phyloP scores from a whole-genome alignment of 35 echinoderm and acorn worm genomes.

The Ptychodera flava region DNA sequence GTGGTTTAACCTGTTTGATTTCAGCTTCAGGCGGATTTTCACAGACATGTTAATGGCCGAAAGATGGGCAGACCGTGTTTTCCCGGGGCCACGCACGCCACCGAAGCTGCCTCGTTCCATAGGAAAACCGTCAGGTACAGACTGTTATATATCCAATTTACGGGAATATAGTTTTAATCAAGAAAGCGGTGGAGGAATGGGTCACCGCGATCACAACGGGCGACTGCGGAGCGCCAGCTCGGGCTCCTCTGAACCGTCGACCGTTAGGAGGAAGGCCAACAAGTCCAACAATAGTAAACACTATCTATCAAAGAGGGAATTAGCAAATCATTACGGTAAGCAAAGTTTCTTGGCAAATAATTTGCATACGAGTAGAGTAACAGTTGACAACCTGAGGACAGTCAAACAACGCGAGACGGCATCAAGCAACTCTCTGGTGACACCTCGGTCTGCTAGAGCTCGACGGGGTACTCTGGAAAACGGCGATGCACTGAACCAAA shows the following conservation, averaged over 20 bases:
- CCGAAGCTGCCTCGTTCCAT: not conserved
- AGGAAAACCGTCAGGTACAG: not conserved
- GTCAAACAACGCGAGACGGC: not conserved
- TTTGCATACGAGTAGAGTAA: not conserved
- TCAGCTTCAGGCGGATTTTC: not conserved
- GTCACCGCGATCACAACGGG: not conserved
- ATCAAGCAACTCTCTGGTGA: not conserved
- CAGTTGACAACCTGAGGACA: not conserved
- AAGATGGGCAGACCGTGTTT: not conserved
- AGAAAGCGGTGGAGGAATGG: not conserved
- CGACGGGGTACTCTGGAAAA: not conserved
- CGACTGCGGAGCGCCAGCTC: not conserved
- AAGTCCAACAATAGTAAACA: not conserved
- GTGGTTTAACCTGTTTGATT: not conserved
- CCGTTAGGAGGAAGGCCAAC: not conserved
- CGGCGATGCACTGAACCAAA: not conserved
- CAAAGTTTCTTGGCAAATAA: not conserved
- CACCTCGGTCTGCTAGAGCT: not conserved
- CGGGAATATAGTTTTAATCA: not conserved
- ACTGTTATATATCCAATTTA: not conserved
- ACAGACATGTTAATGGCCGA: not conserved
- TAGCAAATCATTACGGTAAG: not conserved
- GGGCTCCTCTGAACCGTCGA: not conserved
- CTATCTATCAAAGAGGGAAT: slow-evolving; percentile 1
- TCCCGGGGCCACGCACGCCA: not conserved